phyloP scores from a whole-genome alignment of 2,888 invertebrate species.

The Microctonus brassicae region DNA sequence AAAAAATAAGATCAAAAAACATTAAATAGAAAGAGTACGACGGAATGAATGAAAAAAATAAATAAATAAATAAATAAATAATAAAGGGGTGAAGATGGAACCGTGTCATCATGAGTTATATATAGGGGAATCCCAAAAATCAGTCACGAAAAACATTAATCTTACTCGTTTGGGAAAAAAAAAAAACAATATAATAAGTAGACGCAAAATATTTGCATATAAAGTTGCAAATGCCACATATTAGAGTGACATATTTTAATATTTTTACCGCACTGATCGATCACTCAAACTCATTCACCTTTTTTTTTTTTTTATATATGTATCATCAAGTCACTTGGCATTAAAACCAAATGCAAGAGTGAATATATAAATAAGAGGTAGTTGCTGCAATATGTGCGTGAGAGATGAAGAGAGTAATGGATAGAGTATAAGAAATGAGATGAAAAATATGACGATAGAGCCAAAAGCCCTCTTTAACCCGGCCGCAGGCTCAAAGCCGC shows the following conservation, averaged over 20 bases:
- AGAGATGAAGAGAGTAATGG: neutral
- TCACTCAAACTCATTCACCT: conserved; percentile 37
- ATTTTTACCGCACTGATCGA: conserved; percentile 33
- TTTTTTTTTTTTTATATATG: conserved; percentile 48
- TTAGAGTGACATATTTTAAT: neutral
- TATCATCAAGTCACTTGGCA: conserved; percentile 44
- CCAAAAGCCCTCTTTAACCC: conserved; percentile 27
- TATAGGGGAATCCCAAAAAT: conserved; percentile 13
- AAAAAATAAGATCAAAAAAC: neutral
- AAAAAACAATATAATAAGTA: conserved; percentile 42
- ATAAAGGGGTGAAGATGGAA: conserved; percentile 10
- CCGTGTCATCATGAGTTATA: neutral
- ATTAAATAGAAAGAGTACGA: neutral
- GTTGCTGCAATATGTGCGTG: neutral
- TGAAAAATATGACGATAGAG: neutral
- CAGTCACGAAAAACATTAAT: conserved; percentile 59
- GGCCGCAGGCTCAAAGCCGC: conserved; percentile 34
- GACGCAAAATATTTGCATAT: conserved; percentile 68
- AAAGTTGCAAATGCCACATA: conserved; percentile 58
- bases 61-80: neutral
- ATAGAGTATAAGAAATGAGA: neutral
- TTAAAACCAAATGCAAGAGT: conserved; percentile 5
- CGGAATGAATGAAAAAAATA: too few species aligned
- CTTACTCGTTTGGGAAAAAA: conserved; percentile 53
- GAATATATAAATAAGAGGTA: conserved; percentile 4